Conservation (phyloP, 2,797 vertebrate species). For the Lemur catta region DNA sequence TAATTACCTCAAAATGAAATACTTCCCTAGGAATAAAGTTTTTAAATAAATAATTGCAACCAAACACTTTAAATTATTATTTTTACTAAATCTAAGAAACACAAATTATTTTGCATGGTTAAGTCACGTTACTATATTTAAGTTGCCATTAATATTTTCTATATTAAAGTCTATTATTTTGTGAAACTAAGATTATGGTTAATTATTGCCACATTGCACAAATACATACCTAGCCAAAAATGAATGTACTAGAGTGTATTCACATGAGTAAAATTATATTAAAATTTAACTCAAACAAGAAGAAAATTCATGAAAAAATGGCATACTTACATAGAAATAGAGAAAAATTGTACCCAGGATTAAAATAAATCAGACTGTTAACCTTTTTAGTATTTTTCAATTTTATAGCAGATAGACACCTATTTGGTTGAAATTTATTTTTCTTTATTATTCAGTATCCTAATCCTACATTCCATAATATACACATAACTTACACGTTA, state of each 20-base stretch:
- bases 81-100: conserved; percentile 7
- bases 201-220: background rate
- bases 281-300: background rate
- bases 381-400: background rate
- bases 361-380: background rate
- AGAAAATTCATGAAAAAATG: background rate
- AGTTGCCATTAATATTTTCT: background rate
- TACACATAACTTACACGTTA: too few relatives aligned
- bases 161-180: background rate
- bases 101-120: background rate
- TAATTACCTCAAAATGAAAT: background rate
- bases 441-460: background rate
- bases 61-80: background rate
- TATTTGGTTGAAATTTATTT: background rate
- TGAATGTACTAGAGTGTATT: background rate
- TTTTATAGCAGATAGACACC: background rate
- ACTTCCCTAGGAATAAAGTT: background rate
- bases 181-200: background rate
- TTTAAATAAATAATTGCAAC: background rate
- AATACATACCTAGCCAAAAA: background rate
- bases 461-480: background rate
- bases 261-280: background rate
- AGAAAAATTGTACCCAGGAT: background rate
- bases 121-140: background rate
- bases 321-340: background rate